These are phyloP conservation scores for Ischnura elegans DNA, from an alignment of 2,888 invertebrate genomes.

Conservation along the genomic window DNA sequence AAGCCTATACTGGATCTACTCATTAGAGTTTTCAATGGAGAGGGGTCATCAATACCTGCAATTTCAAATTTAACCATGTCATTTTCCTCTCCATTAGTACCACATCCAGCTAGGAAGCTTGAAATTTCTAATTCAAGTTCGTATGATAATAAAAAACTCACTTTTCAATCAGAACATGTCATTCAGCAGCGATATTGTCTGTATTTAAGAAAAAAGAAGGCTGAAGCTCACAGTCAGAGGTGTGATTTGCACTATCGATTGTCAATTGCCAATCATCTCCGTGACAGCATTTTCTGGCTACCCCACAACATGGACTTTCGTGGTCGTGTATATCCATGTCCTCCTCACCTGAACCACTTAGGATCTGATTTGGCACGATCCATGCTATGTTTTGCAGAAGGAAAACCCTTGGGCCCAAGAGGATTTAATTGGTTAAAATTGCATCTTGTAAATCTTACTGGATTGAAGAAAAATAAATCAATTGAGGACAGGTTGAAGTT, in stretches of 20 bases:
- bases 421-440: constrained; percentile 97
- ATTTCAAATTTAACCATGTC: constrained; percentile 87
- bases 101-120: constrained; percentile 73
- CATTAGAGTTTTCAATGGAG: constrained; percentile 85
- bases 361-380: constrained; percentile 95
- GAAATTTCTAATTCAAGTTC: constrained; percentile 74
- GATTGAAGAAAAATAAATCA: constrained; percentile 90
- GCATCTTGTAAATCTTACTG: constrained; percentile 96
- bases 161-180: constrained; percentile 78
- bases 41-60: constrained; percentile 89
- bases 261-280: constrained; percentile 93
- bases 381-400: constrained; percentile 90
- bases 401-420: constrained; percentile 88
- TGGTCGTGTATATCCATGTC: constrained; percentile 97
- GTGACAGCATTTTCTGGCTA: constrained; percentile 93
- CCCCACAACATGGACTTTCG: constrained; percentile 99
- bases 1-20: constrained; percentile 84
- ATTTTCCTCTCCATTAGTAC: constrained; percentile 74
- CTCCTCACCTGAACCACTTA: constrained; percentile 97
- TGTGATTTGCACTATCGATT: constrained; percentile 94
- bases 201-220: constrained; percentile 84
- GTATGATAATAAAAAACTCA: constrained; percentile 74
- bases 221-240: constrained; percentile 96
- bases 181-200: constrained; percentile 83
- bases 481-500: constrained; percentile 87